Base-by-base conservation (phyloP, 2,888 invertebrate genomes). In the Patella caerulea region DNA sequence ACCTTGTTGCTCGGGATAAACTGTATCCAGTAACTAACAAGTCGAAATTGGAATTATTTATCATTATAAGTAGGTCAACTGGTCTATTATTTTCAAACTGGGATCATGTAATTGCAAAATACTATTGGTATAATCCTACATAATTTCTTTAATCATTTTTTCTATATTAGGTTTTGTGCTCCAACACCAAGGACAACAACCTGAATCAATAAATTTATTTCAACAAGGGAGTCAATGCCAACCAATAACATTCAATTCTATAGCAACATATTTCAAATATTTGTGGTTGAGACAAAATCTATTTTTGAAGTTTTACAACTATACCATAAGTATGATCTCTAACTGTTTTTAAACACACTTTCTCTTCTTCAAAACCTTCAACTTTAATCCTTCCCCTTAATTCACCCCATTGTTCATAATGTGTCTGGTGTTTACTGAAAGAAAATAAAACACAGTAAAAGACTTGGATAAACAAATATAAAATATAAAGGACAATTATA, bases 391-490 rank as follows among this genome's bases (percentile, higher is more conserved):
- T 82, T 2, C 90, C 90, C 19, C 84, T 80, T 56, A 88, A 76
- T 76, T 89, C 88, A 24, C 91, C 91, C 84, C 87, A 88, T 81
- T 90, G 91, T 73, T 91, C 90, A 85, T 90, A 90, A 75, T 90
- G 89, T 1, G 87, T 89, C 84, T 90, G 89, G 75, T 90, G 88
- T 52, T 83, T 81, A 12, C 90, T 90, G 82, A 70, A 79, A 78
- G 52, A 69, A 75, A 15, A 45, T 15, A 17, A 69, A 29, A 71
- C 19, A n/a, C 4, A 45, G 53, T 7, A 72, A 75, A 52, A 45
- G 45, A 5, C 9, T 9, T 45, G 45, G 9, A 45, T 45, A 45
- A 5, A 34, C 45, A 45, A 45, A 45, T 45, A 9, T 45, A 45
- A 45, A 45, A 5, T 45, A 45, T 45, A 45, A 45, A 45, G 9